A percentile compares a stretch with the other conserved stretches of the same genome.
Conservation (phyloP, 1,140 invertebrate genomes). For the Scaptomyza pallida region DNA sequence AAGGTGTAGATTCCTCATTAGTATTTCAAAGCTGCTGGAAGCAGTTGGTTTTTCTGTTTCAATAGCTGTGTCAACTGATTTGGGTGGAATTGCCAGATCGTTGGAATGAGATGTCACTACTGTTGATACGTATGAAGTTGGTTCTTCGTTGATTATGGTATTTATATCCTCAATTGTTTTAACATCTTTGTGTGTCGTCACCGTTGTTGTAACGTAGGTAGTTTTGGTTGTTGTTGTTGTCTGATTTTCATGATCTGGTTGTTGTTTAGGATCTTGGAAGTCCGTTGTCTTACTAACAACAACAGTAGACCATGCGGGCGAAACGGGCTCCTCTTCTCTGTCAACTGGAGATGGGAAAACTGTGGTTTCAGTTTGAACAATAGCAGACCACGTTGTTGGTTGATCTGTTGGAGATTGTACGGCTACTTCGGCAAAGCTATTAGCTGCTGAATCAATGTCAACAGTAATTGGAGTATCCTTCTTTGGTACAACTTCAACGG, state of each 20-base stretch:
- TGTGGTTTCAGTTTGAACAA: slow-evolving; percentile 73
- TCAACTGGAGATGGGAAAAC: slow-evolving; percentile 53
- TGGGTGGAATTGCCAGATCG: slow-evolving; percentile 28
- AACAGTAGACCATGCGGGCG: slow-evolving; percentile 68
- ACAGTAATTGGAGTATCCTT: slow-evolving; percentile 41
- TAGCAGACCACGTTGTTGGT: slow-evolving; percentile 81
- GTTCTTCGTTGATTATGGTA: slow-evolving; percentile 3
- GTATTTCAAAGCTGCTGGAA: slow-evolving; percentile 17
- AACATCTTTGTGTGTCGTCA: slow-evolving; percentile 67
- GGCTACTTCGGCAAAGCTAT: slow-evolving; percentile 45
- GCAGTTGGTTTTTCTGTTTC: slow-evolving; percentile 6
- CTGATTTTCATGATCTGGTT: slow-evolving; percentile 25
- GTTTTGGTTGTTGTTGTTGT: slow-evolving; percentile 44
- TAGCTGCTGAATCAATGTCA: slow-evolving; percentile 46
- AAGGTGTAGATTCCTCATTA: slow-evolving; percentile 29
- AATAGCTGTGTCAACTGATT: slow-evolving; percentile 4
- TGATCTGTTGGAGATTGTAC: slow-evolving; percentile 75
- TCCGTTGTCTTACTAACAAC: slow-evolving; percentile 74
- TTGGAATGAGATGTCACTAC: slow-evolving; percentile 57
- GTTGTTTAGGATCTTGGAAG: slow-evolving; percentile 67
- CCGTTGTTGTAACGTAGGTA: slow-evolving; percentile 75
- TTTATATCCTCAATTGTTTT: slow-evolving; percentile 15
- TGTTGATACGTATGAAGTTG: slow-evolving; percentile 69
- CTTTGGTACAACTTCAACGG: slow-evolving; percentile 1
- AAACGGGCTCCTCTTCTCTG: neutral